Evolutionary conservation across 2,888 invertebrate species (phyloP).

Genomic region (Phaedon cochleariae): DNA sequence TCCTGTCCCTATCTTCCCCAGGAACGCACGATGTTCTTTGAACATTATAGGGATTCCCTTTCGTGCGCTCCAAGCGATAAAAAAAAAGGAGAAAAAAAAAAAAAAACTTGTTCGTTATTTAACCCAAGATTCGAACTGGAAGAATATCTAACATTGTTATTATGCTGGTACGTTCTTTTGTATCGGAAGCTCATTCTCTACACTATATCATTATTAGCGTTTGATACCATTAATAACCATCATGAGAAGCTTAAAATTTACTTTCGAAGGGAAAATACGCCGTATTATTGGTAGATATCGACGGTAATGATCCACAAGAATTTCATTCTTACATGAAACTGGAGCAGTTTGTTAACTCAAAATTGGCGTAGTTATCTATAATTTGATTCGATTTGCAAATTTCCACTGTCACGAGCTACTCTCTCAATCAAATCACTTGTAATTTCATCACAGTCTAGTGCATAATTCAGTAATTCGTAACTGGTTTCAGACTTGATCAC

Average conservation of each 20-base stretch:
- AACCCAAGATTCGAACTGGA: background rate
- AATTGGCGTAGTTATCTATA: background rate
- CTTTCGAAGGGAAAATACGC: conserved; percentile 13
- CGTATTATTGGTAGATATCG: background rate
- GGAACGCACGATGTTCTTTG: too few relatives aligned
- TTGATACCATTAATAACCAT: conserved; percentile 19
- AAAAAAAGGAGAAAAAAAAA: too few relatives aligned
- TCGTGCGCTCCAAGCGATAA: too few relatives aligned
- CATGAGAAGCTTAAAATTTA: conserved; percentile 16
- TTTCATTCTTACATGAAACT: background rate
- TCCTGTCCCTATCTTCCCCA: too few relatives aligned
- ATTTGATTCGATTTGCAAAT: background rate
- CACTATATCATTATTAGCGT: conserved; percentile 9
- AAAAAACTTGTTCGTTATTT: too few relatives aligned
- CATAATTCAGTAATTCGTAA: background rate
- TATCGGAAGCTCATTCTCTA: background rate
- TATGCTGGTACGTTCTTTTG: background rate
- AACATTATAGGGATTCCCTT: too few relatives aligned
- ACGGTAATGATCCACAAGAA: background rate
- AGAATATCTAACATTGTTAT: background rate
- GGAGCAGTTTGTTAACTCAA: background rate
- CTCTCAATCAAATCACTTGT: background rate
- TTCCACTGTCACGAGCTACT: background rate
- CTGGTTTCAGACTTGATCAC: background rate
- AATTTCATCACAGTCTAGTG: background rate